These are phyloP conservation scores for Sinocyclocheilus grahami DNA, from an alignment of 2,113 vertebrate species.

Conservation along the genomic window DNA sequence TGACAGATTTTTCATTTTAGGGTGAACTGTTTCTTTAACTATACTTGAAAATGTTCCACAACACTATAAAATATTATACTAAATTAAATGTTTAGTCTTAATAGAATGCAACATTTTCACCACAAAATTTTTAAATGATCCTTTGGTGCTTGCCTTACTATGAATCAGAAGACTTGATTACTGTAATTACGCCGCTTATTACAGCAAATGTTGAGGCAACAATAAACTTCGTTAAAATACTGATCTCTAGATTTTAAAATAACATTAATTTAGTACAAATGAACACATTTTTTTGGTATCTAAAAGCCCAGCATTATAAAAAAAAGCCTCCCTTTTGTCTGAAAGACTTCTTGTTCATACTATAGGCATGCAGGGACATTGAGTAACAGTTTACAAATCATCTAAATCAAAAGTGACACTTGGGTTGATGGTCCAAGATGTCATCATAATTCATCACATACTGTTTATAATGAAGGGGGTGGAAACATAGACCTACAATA, in stretches of 20 bases:
- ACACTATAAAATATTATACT: not conserved
- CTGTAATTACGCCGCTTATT: not conserved
- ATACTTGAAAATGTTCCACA: not conserved
- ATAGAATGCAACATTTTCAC: not conserved
- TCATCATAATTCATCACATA: not conserved
- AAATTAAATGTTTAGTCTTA: not conserved
- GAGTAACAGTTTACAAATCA: conserved; percentile 7
- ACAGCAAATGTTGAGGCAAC: not conserved
- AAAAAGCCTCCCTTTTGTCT: not conserved
- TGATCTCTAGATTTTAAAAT: not conserved
- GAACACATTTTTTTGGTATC: not conserved
- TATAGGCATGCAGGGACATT: not conserved
- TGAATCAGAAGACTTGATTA: not conserved
- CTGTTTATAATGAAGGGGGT: conserved; percentile 11
- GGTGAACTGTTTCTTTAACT: not conserved
- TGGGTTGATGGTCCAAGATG: not conserved
- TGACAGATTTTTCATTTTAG: not conserved
- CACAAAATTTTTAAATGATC: not conserved
- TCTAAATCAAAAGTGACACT: conserved; percentile 14
- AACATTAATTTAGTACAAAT: not conserved
- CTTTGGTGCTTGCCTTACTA: not conserved
- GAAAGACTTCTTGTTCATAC: too few species aligned
- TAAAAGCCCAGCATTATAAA: not conserved
- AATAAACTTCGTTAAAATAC: not conserved
- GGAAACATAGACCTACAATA: not conserved